phyloP scores from a whole-genome alignment of 2,888 invertebrate genomes.

The Melanostoma scalare region DNA sequence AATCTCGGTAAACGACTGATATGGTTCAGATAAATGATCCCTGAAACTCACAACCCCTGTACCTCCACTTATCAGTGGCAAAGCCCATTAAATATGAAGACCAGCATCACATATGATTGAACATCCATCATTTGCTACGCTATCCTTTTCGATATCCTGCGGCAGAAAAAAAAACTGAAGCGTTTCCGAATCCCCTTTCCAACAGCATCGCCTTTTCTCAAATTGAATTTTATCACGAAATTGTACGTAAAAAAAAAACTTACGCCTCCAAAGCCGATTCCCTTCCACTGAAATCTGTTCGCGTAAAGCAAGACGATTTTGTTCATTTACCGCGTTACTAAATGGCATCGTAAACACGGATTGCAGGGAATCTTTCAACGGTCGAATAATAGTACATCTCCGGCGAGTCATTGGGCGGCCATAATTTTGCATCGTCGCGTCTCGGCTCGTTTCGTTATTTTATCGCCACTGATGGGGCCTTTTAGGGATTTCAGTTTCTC shows the following conservation, averaged over 20 bases:
- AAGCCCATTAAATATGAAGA: too few relatives aligned
- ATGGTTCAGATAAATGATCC: too few relatives aligned
- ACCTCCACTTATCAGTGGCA: too few relatives aligned
- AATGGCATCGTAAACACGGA: constrained; percentile 50
- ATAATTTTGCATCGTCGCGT: constrained; percentile 22
- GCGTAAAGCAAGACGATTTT: constrained; percentile 15
- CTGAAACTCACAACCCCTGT: too few relatives aligned
- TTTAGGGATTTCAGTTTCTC: constrained; percentile 17
- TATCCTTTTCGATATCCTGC: too few relatives aligned
- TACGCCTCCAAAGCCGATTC: not conserved
- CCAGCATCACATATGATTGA: too few relatives aligned
- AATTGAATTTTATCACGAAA: constrained; percentile 55
- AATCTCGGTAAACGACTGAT: too few relatives aligned
- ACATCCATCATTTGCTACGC: too few relatives aligned
- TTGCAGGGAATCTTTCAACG: constrained; percentile 53
- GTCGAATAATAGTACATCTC: constrained; percentile 18
- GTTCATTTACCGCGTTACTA: constrained; percentile 26
- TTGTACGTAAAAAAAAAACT: constrained; percentile 19
- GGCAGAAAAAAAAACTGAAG: too few relatives aligned
- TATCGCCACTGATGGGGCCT: constrained; percentile 18
- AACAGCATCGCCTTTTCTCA: constrained; percentile 19
- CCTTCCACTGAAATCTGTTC: constrained; percentile 8
- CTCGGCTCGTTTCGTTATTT: constrained; percentile 20
- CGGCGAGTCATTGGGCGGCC: constrained; percentile 17
- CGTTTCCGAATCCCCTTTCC: constrained; percentile 31